Evolutionary conservation across 2,797 vertebrate genomes (phyloP).

Genomic region (Poeciliopsis turneri): DNA sequence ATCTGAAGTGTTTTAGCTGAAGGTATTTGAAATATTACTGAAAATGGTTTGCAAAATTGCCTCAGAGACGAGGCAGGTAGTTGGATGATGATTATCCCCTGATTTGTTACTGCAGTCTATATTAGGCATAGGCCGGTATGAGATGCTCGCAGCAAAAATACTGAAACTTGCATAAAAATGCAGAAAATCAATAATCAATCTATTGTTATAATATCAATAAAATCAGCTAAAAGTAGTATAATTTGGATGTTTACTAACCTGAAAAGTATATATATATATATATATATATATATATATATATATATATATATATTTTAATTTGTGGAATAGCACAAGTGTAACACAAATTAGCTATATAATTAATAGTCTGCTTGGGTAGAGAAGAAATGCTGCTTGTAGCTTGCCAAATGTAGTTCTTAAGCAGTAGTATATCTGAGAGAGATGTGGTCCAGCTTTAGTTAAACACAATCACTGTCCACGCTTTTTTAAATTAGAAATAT

Average conservation of each 20-base stretch:
- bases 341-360: background rate
- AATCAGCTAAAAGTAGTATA: background rate
- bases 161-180: background rate
- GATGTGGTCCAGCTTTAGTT: background rate
- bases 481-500: background rate
- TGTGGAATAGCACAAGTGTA: background rate
- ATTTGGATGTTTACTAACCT: background rate
- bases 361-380: background rate
- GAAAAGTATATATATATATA: too few relatives aligned
- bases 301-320: background rate
- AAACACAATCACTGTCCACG: background rate
- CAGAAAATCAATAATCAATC: background rate
- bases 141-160: background rate
- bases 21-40: slow-evolving; percentile 4
- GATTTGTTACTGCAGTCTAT: slow-evolving; percentile 64
- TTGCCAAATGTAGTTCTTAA: background rate
- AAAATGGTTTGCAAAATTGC: background rate
- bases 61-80: slow-evolving; percentile 14
- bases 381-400: background rate
- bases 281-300: too few relatives aligned
- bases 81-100: slow-evolving; percentile 4
- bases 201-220: background rate
- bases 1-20: slow-evolving; percentile 4
- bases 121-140: slow-evolving; percentile 37
- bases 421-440: background rate